Percentiles rank a stretch among this genome's conserved stretches.
Conservation (phyloP, 92 coral and sea anemone genomes). For the Meandrina meandrites region DNA sequence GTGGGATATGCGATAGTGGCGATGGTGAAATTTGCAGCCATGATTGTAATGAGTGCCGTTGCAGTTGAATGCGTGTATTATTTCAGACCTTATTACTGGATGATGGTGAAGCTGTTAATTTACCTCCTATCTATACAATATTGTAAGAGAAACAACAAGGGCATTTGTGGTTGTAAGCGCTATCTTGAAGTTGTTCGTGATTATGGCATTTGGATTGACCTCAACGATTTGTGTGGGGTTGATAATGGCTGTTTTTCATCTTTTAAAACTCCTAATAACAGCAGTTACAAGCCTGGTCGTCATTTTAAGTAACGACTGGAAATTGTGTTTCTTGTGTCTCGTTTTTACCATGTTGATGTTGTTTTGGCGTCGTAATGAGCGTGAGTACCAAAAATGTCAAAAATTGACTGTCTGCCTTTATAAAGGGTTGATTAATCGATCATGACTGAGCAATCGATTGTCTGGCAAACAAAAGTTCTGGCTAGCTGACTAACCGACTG, state of each 20-base stretch:
- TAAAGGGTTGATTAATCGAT: too few species aligned
- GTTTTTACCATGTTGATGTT: neutral
- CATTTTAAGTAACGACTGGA: neutral
- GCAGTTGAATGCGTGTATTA: slow-evolving; percentile 20
- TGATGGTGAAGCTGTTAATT: too few species aligned
- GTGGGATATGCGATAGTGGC: neutral
- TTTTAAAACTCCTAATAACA: neutral
- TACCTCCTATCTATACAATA: neutral
- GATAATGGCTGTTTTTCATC: neutral
- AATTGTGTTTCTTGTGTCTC: neutral
- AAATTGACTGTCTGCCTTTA: neutral
- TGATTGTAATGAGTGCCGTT: neutral
- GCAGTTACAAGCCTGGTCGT: too few species aligned
- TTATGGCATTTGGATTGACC: neutral
- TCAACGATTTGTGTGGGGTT: neutral
- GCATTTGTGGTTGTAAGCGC: neutral
- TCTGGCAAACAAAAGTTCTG: neutral
- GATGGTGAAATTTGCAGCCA: neutral
- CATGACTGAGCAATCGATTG: too few species aligned
- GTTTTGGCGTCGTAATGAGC: neutral
- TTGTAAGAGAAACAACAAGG: neutral
- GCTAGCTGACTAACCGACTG: neutral
- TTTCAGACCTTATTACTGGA: slow-evolving; percentile 25
- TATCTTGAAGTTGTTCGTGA: neutral
- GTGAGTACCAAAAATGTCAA: neutral